Percentiles rank a stretch among this genome's conserved stretches.
Conservation (phyloP, 2,888 invertebrate species). For the Diaphora mendica region DNA sequence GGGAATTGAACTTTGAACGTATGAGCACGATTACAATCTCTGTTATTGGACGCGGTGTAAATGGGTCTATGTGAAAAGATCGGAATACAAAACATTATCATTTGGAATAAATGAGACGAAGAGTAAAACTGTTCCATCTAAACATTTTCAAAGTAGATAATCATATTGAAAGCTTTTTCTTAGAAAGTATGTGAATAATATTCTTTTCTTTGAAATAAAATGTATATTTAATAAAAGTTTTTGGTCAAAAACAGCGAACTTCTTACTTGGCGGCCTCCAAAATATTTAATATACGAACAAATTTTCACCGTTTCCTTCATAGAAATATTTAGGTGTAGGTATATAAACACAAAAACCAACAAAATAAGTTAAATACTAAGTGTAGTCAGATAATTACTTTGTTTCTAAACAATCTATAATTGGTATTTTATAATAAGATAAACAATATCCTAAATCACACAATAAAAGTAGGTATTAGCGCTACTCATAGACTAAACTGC, state of each 20-base stretch:
- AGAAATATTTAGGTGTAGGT: neutral
- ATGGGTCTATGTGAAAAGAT: slow-evolving; percentile 24
- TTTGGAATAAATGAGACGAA: slow-evolving; percentile 5
- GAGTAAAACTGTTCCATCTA: neutral
- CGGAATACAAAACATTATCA: neutral
- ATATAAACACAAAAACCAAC: neutral
- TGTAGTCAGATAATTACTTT: neutral
- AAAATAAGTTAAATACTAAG: neutral
- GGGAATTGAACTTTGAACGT: slow-evolving; percentile 43
- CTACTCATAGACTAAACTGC: neutral
- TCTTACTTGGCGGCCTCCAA: slow-evolving; percentile 5
- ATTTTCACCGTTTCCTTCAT: neutral
- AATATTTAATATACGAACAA: slow-evolving; percentile 6
- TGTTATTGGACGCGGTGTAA: slow-evolving; percentile 35
- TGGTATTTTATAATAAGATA: neutral
- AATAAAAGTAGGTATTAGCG: neutral
- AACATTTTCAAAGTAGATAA: slow-evolving; percentile 30
- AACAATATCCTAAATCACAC: too few relatives aligned
- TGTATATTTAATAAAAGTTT: slow-evolving; percentile 16
- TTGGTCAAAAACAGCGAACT: slow-evolving; percentile 7
- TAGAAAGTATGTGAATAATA: slow-evolving; percentile 8
- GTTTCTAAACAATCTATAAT: neutral
- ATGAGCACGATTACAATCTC: slow-evolving; percentile 37
- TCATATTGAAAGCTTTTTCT: slow-evolving; percentile 38
- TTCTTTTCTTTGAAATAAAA: slow-evolving; percentile 13